Conservation (phyloP, 2,113 vertebrate species). For the Cryptotis parvus region DNA sequence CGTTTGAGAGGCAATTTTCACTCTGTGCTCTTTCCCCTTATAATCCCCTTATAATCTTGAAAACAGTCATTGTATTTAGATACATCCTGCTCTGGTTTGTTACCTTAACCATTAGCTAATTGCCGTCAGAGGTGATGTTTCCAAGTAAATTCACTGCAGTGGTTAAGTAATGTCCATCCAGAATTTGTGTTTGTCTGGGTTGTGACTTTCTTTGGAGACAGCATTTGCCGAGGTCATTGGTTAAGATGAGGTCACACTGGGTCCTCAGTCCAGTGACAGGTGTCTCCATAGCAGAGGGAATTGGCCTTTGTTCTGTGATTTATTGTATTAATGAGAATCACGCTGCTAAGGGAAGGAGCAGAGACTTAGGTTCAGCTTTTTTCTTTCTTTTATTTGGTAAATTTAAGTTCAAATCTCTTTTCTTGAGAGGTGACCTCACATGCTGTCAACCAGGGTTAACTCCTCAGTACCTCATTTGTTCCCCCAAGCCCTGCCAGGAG, state of each 20-base stretch:
- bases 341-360: background rate
- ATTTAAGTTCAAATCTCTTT: slow-evolving; percentile 10
- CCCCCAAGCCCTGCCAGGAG: no score
- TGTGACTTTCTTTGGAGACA: slow-evolving; percentile 24
- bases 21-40: background rate
- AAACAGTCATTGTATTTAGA: background rate
- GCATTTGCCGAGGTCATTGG: background rate
- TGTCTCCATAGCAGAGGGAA: background rate
- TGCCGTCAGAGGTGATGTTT: background rate
- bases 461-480: no score
- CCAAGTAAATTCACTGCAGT: background rate
- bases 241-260: background rate
- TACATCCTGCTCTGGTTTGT: no score
- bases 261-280: background rate
- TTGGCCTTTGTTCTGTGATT: background rate
- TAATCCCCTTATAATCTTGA: background rate
- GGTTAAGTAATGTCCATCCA: background rate
- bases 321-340: background rate
- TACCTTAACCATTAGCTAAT: background rate
- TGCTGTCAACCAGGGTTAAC: no score
- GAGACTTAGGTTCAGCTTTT: background rate
- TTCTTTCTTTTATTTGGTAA: background rate
- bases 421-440: background rate
- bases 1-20: background rate
- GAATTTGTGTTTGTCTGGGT: background rate